Percentiles rank a stretch among this genome's conserved stretches.
These are phyloP conservation scores for Campodea augens DNA, from an alignment of 1,140 invertebrate genomes.

Conservation along the genomic window DNA sequence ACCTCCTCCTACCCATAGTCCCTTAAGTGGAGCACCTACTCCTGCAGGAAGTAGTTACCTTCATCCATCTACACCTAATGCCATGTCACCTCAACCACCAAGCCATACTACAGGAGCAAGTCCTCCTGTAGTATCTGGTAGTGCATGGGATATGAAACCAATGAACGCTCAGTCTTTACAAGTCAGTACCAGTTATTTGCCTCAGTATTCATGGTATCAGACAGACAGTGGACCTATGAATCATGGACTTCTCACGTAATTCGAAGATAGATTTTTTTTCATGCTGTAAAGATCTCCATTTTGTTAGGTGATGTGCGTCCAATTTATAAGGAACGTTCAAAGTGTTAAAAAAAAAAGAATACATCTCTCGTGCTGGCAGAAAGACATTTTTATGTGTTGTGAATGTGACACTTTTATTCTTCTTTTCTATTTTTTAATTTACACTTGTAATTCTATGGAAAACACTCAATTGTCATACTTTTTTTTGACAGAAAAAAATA, in stretches of 20 bases:
- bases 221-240: slow-evolving; percentile 33
- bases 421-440: no score
- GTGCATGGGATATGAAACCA: slow-evolving; percentile 48
- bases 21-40: slow-evolving; percentile 14
- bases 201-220: slow-evolving; percentile 57
- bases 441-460: no score
- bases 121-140: slow-evolving; percentile 27
- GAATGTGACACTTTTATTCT: no score
- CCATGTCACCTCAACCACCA: slow-evolving; percentile 33
- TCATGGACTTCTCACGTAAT: slow-evolving; percentile 48
- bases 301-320: no score
- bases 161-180: slow-evolving; percentile 1
- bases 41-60: slow-evolving; percentile 10
- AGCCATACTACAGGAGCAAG: slow-evolving; percentile 32
- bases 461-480: no score
- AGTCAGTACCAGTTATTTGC: slow-evolving; percentile 34
- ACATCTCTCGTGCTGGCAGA: no score
- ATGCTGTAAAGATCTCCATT: no score
- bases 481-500: no score
- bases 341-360: no score
- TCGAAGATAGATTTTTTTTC: no score
- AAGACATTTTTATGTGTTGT: no score
- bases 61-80: slow-evolving; percentile 31
- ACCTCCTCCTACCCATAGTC: slow-evolving; percentile 16
- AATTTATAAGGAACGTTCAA: no score